Base-by-base conservation (phyloP, 2,888 invertebrate genomes). In the Parapristionchus giblindavisi region DNA sequence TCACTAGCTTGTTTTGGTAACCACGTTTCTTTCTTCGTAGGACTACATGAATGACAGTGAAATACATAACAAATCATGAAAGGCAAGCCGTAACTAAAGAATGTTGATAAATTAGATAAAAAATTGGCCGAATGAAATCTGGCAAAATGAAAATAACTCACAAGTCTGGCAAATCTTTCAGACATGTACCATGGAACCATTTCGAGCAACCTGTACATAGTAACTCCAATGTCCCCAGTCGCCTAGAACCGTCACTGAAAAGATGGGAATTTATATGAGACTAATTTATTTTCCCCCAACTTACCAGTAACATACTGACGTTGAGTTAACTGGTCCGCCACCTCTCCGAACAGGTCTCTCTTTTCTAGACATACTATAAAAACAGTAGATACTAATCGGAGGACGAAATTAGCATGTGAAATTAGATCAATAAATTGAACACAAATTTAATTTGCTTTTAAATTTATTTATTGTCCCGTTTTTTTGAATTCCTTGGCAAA, bases 21-120 rank as follows among this genome's bases (percentile, higher is more conserved):
- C 86, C 86, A 86, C 11, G 80, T 79, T 76, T 86, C 86, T 29
- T 73, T 56, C 38, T 80, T 83, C 4, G 77, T 74, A 0, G 81
- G 77, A 8, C 84, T 79, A 66, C 87, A 87, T 56, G 83, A 80
- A 38, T 82, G 79, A 75, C 87, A 87, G 24, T 79, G 72, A 78
- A 87, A 87, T n/a, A 76, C 77, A 72, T 87, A 87, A 68, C 85
- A 86, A 5, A 87, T 84, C 87, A 87, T 87, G 77, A 87, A 87
- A 3, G 85, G 81, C 29, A 87, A 78, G 1, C 86, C 87, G 63
- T 83, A 83, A 60, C 82, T 86, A 51, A 75, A 21, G 60, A 32
- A 29, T 60, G 11, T 14, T 29, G 27, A 60, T 27, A 11, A 11
- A 60, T 27, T 8, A 38, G 6, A 6, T 48, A 14, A 5, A 38